These are phyloP conservation scores for Platalea minor DNA, from an alignment of 2,797 vertebrate genomes.

Conservation along the genomic window DNA sequence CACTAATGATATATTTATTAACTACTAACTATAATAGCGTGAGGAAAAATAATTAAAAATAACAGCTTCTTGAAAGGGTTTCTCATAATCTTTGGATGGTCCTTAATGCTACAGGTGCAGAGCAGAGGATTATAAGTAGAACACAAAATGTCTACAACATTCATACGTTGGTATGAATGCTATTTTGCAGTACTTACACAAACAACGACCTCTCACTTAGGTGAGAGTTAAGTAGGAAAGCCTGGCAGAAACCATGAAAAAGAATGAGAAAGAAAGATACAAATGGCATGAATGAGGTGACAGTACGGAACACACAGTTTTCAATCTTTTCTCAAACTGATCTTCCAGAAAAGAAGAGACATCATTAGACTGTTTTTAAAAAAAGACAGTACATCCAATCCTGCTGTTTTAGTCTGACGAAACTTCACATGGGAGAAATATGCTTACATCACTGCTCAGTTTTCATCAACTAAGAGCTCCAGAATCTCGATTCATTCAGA, in stretches of 20 bases:
- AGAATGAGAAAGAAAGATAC: constrained; percentile 56
- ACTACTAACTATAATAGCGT: not conserved
- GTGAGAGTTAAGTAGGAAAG: constrained; percentile 68
- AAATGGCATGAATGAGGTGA: constrained; percentile 63
- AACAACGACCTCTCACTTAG: constrained; percentile 54
- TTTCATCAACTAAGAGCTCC: not conserved
- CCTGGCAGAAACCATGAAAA: constrained; percentile 64
- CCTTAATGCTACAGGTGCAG: not conserved
- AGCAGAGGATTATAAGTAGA: not conserved
- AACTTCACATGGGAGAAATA: not conserved
- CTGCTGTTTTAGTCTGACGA: not conserved
- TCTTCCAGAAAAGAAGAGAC: not conserved
- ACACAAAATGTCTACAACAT: constrained; percentile 35
- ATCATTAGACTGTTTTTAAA: not conserved
- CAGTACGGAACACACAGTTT: not conserved
- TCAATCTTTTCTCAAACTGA: not conserved
- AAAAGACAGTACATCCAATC: not conserved
- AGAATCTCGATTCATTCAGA: not conserved
- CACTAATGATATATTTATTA: not conserved
- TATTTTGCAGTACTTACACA: constrained; percentile 66
- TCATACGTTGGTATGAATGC: constrained; percentile 66
- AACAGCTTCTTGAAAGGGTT: not conserved
- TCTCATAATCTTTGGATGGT: not conserved
- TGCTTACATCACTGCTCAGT: not conserved
- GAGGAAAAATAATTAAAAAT: not conserved